A percentile compares a stretch with the other conserved stretches of the same genome.
phyloP scores from a whole-genome alignment of 1,140 invertebrate genomes.

The Drosophila micromelanica region DNA sequence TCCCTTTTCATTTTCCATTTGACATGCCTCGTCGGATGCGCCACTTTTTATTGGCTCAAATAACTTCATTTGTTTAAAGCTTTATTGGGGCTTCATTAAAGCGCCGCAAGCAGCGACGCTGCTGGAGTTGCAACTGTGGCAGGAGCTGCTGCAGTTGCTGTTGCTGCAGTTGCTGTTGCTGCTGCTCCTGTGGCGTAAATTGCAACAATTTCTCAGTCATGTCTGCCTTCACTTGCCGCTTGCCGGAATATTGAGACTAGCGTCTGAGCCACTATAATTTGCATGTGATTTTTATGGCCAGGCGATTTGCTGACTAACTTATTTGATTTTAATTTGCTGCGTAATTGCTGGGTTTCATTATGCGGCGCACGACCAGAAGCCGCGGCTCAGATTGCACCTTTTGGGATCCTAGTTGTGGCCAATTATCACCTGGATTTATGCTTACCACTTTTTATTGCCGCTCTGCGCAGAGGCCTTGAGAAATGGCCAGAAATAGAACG shows the following conservation, averaged over 20 bases:
- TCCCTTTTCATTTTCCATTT: slow-evolving; percentile 59
- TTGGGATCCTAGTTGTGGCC: slow-evolving; percentile 40
- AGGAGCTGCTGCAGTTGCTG: background rate
- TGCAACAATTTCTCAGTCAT: slow-evolving; percentile 70
- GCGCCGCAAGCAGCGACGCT: slow-evolving; percentile 25
- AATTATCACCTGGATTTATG: slow-evolving; percentile 68
- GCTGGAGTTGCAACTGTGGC: slow-evolving; percentile 5
- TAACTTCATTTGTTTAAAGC: slow-evolving; percentile 81
- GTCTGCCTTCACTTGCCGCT: background rate
- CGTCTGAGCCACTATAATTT: slow-evolving; percentile 75
- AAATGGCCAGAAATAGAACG: slow-evolving; percentile 37
- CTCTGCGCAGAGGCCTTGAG: slow-evolving; percentile 28
- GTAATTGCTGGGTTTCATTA: slow-evolving; percentile 67
- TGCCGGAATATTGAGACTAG: slow-evolving; percentile 27
- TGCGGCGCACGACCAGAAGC: slow-evolving; percentile 33
- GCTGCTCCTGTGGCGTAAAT: slow-evolving; percentile 56
- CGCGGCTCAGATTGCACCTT: slow-evolving; percentile 30
- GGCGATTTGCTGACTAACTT: slow-evolving; percentile 77
- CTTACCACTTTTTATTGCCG: slow-evolving; percentile 61
- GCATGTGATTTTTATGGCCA: slow-evolving; percentile 82
- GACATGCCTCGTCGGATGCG: slow-evolving; percentile 50
- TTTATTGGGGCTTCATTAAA: slow-evolving; percentile 60
- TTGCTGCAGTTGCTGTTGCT: background rate
- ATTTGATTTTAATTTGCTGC: slow-evolving; percentile 84
- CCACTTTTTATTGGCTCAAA: slow-evolving; percentile 76